Evolutionary conservation across 2,113 vertebrate species (phyloP), one percentile per base, ranked within the genome.

Genomic region (Pseudois nayaur): DNA sequence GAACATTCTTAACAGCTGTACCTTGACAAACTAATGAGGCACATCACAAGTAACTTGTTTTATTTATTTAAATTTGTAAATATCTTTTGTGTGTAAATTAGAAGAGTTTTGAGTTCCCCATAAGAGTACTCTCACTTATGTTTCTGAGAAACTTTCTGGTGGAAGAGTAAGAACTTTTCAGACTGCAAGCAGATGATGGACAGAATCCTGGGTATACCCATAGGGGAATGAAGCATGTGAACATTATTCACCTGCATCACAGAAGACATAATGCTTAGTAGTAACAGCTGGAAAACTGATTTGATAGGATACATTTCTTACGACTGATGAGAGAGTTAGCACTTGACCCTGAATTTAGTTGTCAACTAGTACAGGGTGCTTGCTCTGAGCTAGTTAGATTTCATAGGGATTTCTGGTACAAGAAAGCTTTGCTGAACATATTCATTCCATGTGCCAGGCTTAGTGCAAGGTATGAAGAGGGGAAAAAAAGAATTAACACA

Each of bases 211-310:
- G 90, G 40, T 43, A 81, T 82, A 88, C 64, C 74, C 45, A 82
- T 6, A 71, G 57, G 57, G 43, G 10, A 62, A 76, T 25, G 74
- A 81, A 93, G 36, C 67, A 91, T 55, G 48, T 89, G 55, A 93
- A 67, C 33, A 78, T 88, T 71, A 81, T 76, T 97, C 45, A 89
- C 14, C 1, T 82, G 78, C 31, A 62, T 59, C 52, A 89, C 17
- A 91, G 55, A 92, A 78, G 55, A 31, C 62, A 67, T 79, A 84
- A 55, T 11, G 10, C 21, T 55, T 90, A 89, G 9, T 83, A 89
- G 12, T 45, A 54, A 95, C 33, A 95, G 95, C 87, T 91, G 29
- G 48, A 78, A 94, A 98, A 94, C 16, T 71, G 59, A 94, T 36
- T 92, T 96, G 78, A 89, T 23, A 84, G n/a, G 50, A 93, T 67